phyloP scores from a whole-genome alignment of 2,888 invertebrate genomes.

The Synergus itoensis region DNA sequence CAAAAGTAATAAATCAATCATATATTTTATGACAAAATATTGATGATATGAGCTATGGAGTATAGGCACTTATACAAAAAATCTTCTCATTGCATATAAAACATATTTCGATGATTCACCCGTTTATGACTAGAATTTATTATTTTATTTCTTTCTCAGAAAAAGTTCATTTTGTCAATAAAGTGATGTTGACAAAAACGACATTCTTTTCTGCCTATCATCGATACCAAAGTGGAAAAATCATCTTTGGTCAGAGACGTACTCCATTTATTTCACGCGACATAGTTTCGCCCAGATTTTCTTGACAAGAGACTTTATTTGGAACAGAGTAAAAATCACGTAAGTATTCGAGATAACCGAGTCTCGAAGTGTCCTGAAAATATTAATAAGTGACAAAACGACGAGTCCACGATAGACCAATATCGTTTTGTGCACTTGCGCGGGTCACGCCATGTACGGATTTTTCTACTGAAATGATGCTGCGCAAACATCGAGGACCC shows the following conservation, averaged over 20 bases:
- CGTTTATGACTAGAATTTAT: too few relatives aligned
- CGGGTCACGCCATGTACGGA: constrained; percentile 4
- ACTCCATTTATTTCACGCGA: too few relatives aligned
- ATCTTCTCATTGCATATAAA: too few relatives aligned
- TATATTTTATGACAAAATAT: too few relatives aligned
- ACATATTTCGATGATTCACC: too few relatives aligned
- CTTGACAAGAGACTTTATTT: background rate
- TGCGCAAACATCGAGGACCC: background rate
- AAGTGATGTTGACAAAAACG: too few relatives aligned
- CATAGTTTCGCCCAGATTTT: background rate
- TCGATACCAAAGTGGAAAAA: background rate
- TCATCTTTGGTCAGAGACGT: background rate
- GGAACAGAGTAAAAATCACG: background rate
- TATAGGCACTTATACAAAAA: too few relatives aligned
- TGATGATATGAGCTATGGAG: too few relatives aligned
- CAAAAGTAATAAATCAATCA: background rate
- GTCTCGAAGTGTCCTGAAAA: background rate
- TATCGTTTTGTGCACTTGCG: constrained; percentile 32
- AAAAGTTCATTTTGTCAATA: too few relatives aligned
- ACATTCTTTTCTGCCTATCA: background rate
- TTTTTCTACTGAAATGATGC: constrained; percentile 5
- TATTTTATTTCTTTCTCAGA: too few relatives aligned
- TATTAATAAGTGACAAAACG: background rate
- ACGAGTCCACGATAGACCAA: background rate
- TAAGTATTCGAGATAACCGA: background rate